Conservation (phyloP, 2,888 invertebrate species). For the Cataglyphis altisquamis region DNA sequence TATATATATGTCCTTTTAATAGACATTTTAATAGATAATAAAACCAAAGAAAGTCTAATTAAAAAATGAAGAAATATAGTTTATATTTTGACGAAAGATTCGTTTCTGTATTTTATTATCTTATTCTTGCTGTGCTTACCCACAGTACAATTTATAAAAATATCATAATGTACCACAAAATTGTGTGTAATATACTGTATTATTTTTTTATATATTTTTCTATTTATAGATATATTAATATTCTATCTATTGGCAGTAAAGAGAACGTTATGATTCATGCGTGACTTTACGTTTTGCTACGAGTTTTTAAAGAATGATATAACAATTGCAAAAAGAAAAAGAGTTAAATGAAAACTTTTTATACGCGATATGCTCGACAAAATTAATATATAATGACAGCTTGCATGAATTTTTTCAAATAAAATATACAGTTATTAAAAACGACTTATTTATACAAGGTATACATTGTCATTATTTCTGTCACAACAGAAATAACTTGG, state of each 20-base stretch:
- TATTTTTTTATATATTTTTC: constrained; percentile 74
- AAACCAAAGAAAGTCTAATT: constrained; percentile 45
- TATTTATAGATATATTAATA: constrained; percentile 74
- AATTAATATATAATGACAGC: constrained; percentile 67
- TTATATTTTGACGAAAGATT: constrained; percentile 71
- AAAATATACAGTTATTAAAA: constrained; percentile 66
- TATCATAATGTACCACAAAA: constrained; percentile 84
- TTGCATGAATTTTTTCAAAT: constrained; percentile 60
- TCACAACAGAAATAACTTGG: constrained; percentile 3
- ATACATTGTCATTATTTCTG: constrained; percentile 26
- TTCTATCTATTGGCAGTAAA: constrained; percentile 75
- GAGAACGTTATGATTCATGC: constrained; percentile 68
- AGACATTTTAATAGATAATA: background rate
- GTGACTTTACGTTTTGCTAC: constrained; percentile 57
- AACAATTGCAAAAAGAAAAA: constrained; percentile 70
- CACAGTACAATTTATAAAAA: constrained; percentile 85
- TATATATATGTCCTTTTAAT: background rate
- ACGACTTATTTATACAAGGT: constrained; percentile 69
- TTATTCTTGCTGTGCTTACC: constrained; percentile 81
- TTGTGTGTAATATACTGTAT: constrained; percentile 75
- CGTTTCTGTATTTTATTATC: constrained; percentile 77
- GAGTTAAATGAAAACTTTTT: constrained; percentile 65
- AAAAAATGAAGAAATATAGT: constrained; percentile 63
- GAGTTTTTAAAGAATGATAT: constrained; percentile 63
- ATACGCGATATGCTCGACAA: constrained; percentile 63